These are phyloP conservation scores for Rhopalosiphum padi DNA, from an alignment of 1,140 invertebrate species.

Conservation along the genomic window DNA sequence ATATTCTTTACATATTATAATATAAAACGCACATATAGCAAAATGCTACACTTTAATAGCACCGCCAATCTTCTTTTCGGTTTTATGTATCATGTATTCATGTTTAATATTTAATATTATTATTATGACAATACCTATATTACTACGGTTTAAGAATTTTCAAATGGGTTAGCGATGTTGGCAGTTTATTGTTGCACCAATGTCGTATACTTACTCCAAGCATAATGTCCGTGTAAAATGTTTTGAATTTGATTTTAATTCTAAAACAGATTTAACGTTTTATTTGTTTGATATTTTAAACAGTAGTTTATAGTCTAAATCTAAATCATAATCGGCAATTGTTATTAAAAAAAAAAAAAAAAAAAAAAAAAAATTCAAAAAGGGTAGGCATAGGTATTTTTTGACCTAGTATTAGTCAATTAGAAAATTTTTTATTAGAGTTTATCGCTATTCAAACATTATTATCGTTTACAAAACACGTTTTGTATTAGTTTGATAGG, in stretches of 20 bases:
- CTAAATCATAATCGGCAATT: neutral
- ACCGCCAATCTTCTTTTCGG: neutral
- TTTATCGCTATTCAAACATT: constrained; percentile 28
- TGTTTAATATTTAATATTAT: neutral
- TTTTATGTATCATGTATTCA: neutral
- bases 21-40: neutral
- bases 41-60: neutral
- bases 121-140: neutral
- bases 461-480: neutral
- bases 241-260: neutral
- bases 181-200: neutral
- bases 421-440: neutral
- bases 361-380: neutral
- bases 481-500: neutral
- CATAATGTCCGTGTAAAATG: neutral
- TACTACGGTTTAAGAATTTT: neutral
- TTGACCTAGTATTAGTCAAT: neutral
- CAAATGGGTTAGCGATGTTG: neutral
- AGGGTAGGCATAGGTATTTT: neutral
- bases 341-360: neutral
- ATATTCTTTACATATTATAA: neutral
- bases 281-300: neutral
- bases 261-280: neutral
- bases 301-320: neutral
- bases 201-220: neutral